Evolutionary conservation across 2,888 invertebrate species (phyloP).

Genomic region (Eupithecia vulgata): DNA sequence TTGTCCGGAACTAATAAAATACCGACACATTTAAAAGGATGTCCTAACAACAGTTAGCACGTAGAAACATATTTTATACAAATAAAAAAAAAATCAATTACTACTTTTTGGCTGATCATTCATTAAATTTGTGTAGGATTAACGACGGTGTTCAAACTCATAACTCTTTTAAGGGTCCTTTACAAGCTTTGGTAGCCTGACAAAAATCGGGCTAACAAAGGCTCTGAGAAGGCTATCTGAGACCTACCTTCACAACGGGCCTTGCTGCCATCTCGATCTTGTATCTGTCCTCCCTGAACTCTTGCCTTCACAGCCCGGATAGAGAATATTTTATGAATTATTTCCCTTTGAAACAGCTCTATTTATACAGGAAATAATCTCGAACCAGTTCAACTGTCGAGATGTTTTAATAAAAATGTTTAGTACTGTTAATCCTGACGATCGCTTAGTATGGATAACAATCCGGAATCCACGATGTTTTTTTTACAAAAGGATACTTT

Average conservation of each 20-base stretch:
- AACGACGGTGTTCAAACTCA: too few relatives aligned
- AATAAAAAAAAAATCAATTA: too few relatives aligned
- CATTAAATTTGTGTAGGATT: too few relatives aligned
- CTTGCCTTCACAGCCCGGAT: conserved; percentile 26
- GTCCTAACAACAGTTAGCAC: too few relatives aligned
- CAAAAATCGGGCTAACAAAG: too few relatives aligned
- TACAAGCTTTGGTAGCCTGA: neutral
- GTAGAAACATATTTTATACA: too few relatives aligned
- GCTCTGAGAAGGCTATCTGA: too few relatives aligned
- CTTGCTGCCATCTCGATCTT: conserved; percentile 22
- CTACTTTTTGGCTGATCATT: too few relatives aligned
- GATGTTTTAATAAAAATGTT: conserved; percentile 64
- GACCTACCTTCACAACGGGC: conserved; percentile 35
- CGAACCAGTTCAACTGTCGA: conserved; percentile 59
- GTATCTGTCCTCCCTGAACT: neutral
- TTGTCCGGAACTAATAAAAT: too few relatives aligned
- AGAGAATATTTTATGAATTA: conserved; percentile 52
- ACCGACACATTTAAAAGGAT: too few relatives aligned
- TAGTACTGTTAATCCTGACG: conserved; percentile 50
- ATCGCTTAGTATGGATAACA: conserved; percentile 52
- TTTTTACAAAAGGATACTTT: neutral
- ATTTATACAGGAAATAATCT: conserved; percentile 69
- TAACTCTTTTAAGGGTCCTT: too few relatives aligned
- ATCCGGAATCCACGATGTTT: neutral
- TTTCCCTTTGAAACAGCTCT: conserved; percentile 47